Percentiles rank a stretch among this genome's conserved stretches.
Evolutionary conservation across 2,888 invertebrate species (phyloP).

Genomic region (Tipula helvola): DNA sequence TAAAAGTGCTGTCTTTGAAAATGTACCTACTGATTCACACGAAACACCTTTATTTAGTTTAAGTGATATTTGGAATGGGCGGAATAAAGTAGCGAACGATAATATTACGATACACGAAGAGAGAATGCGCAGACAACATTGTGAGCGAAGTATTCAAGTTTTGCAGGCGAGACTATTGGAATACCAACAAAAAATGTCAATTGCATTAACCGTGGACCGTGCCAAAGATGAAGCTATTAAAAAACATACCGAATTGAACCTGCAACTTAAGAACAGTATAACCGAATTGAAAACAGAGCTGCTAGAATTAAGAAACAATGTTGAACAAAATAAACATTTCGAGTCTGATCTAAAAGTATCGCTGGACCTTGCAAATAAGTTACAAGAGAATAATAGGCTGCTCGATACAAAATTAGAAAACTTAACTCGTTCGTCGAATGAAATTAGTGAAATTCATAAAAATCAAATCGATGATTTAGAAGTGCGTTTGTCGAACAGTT

Average conservation of each 20-base stretch:
- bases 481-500: constrained; percentile 25
- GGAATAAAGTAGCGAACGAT: constrained; percentile 22
- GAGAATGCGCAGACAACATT: constrained; percentile 62
- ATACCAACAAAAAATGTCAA: constrained; percentile 65
- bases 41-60: constrained; percentile 22
- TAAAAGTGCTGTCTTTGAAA: neutral
- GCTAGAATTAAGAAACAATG: constrained; percentile 16
- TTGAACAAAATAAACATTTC: constrained; percentile 43
- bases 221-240: constrained; percentile 58
- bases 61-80: constrained; percentile 28
- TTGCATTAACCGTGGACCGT: constrained; percentile 63
- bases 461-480: constrained; percentile 35
- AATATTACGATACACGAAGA: constrained; percentile 58
- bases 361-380: constrained; percentile 51
- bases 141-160: constrained; percentile 61
- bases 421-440: constrained; percentile 29
- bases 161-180: constrained; percentile 61
- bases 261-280: constrained; percentile 19
- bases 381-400: constrained; percentile 49
- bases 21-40: neutral
- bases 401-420: constrained; percentile 40
- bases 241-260: constrained; percentile 52
- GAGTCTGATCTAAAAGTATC: constrained; percentile 63
- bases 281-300: neutral
- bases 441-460: constrained; percentile 31